A percentile compares a stretch with the other conserved stretches of the same genome.
These are phyloP conservation scores for Pecten maximus DNA, from an alignment of 2,888 invertebrate species.

Conservation along the genomic window DNA sequence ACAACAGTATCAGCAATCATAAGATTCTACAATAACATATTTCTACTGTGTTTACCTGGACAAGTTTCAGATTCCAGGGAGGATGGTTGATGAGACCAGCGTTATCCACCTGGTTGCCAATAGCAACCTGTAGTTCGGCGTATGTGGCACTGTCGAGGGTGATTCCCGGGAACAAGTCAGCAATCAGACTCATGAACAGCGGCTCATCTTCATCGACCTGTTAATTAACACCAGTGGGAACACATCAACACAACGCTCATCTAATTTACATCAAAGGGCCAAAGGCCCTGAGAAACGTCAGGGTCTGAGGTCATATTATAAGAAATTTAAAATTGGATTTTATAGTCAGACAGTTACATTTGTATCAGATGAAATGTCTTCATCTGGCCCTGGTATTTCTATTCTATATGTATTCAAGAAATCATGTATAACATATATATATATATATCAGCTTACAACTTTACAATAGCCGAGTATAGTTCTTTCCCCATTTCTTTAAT, in stretches of 20 bases:
- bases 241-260: conserved; percentile 11
- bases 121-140: conserved; percentile 91
- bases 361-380: too few relatives aligned
- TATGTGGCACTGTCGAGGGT: conserved; percentile 88
- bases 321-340: too few relatives aligned
- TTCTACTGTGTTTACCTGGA: conserved; percentile 83
- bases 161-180: conserved; percentile 94
- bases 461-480: too few relatives aligned
- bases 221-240: neutral
- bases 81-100: conserved; percentile 90
- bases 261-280: too few relatives aligned
- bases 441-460: too few relatives aligned
- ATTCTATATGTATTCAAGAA: too few relatives aligned
- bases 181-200: conserved; percentile 92
- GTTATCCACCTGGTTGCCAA: conserved; percentile 86
- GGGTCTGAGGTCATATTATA: too few relatives aligned
- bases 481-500: too few relatives aligned
- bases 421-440: too few relatives aligned
- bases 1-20: neutral
- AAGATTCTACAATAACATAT: neutral
- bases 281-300: too few relatives aligned
- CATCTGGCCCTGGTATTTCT: too few relatives aligned
- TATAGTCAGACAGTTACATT: too few relatives aligned
- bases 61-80: conserved; percentile 93
- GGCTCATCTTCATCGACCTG: conserved; percentile 94